Percentiles rank a stretch among this genome's conserved stretches.
phyloP scores from a whole-genome alignment of 2,113 vertebrate genomes.

The Paradisaea rubra region DNA sequence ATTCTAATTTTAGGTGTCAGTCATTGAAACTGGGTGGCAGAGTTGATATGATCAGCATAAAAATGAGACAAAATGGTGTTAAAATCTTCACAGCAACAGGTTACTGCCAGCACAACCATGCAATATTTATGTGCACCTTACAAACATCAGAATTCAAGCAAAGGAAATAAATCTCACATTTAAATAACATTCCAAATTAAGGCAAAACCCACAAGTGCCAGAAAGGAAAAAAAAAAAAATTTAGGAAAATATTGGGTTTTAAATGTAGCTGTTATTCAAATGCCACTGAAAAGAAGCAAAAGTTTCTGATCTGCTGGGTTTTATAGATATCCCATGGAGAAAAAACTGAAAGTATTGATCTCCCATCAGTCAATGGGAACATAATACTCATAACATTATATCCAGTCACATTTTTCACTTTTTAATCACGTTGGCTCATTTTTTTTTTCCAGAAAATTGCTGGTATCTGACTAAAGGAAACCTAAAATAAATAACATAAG shows the following conservation, averaged over 20 bases:
- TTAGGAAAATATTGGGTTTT: not conserved
- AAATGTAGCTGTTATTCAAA: not conserved
- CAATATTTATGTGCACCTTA: not conserved
- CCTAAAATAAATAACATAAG: not conserved
- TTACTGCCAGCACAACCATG: not conserved
- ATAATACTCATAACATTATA: not conserved
- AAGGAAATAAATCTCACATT: not conserved
- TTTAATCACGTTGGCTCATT: not conserved
- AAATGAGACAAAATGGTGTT: not conserved
- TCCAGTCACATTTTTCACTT: not conserved
- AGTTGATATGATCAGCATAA: not conserved
- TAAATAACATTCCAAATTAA: not conserved
- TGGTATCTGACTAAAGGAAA: not conserved
- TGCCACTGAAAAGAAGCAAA: not conserved
- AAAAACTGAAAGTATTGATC: not conserved
- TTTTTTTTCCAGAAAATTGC: not conserved
- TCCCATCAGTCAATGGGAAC: not conserved
- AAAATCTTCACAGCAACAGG: not conserved
- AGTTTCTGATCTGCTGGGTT: not conserved
- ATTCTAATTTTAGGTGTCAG: not conserved
- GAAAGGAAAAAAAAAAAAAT: not conserved
- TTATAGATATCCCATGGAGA: not conserved
- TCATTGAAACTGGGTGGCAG: not conserved
- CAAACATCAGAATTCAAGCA: not conserved
- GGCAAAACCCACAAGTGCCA: not conserved